phyloP scores from a whole-genome alignment of 2,113 vertebrate genomes.

The Sebastes schlegelii region DNA sequence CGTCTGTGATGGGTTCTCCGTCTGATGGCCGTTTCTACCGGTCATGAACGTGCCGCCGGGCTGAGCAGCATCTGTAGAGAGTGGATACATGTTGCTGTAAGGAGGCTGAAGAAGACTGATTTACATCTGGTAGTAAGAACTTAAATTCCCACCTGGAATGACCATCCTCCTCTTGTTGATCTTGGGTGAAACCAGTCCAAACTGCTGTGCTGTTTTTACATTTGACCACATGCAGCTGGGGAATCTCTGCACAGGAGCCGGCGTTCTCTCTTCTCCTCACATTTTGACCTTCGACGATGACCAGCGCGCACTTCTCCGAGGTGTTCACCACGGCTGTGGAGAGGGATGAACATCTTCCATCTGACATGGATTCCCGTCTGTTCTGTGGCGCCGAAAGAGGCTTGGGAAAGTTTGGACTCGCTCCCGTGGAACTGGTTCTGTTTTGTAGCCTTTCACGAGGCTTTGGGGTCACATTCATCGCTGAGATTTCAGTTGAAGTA shows the following conservation, averaged over 20 bases:
- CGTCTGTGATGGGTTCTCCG: conserved; percentile 22
- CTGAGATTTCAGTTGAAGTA: conserved; percentile 41
- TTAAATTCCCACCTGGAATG: conserved; percentile 79
- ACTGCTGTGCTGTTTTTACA: conserved; percentile 86
- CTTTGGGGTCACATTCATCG: conserved; percentile 3
- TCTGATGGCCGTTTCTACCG: conserved; percentile 52
- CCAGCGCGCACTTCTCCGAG: conserved; percentile 86
- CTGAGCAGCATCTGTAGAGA: conserved; percentile 70
- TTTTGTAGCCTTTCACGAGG: conserved; percentile 39
- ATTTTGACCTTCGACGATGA: conserved; percentile 76
- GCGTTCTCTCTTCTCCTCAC: conserved; percentile 55
- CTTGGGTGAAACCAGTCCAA: conserved; percentile 87
- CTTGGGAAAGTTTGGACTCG: neutral
- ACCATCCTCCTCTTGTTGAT: conserved; percentile 76
- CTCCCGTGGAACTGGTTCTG: conserved; percentile 3
- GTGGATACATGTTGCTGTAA: conserved; percentile 13
- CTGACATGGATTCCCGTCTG: conserved; percentile 34
- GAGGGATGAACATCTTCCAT: conserved; percentile 74
- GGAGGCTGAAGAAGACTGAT: neutral
- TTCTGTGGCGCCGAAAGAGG: conserved; percentile 3
- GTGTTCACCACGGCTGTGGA: conserved; percentile 80
- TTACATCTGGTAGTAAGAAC: neutral
- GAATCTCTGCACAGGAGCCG: conserved; percentile 71
- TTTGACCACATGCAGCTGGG: conserved; percentile 83
- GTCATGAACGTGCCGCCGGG: conserved; percentile 38